These are phyloP conservation scores for Allacma fusca DNA, from an alignment of 2,888 invertebrate genomes.

Conservation along the genomic window DNA sequence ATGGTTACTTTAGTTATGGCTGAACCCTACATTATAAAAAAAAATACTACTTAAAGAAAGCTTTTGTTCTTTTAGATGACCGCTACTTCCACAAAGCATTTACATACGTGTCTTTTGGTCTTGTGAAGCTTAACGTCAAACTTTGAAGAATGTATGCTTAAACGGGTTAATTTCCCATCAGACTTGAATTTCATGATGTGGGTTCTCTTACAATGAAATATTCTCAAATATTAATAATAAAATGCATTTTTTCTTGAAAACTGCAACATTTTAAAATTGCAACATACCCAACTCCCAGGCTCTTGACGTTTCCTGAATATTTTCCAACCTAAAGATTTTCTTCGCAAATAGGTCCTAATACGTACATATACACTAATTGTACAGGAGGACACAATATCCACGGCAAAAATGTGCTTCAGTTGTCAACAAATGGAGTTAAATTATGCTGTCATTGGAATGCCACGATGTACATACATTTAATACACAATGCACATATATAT, in stretches of 20 bases:
- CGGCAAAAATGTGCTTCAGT: neutral
- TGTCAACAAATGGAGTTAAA: neutral
- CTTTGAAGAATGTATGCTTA: neutral
- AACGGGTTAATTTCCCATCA: neutral
- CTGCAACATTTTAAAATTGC: neutral
- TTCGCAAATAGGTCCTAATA: too few species aligned
- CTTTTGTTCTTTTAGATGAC: neutral
- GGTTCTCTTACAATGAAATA: neutral
- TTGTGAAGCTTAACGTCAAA: neutral
- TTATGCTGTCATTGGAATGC: neutral
- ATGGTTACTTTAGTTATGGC: neutral
- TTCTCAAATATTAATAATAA: conserved; percentile 8
- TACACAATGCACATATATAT: neutral
- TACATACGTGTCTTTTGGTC: too few species aligned
- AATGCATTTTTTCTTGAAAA: conserved; percentile 1
- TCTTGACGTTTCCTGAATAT: neutral
- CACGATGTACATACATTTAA: neutral
- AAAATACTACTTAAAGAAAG: neutral
- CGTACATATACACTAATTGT: neutral
- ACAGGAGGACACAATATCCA: neutral
- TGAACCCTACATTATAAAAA: neutral
- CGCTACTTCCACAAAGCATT: neutral
- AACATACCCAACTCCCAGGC: neutral
- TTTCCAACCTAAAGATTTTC: neutral
- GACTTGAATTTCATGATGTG: neutral